A percentile compares a stretch with the other conserved stretches of the same genome.
Evolutionary conservation across 2,113 vertebrate genomes (phyloP).

Genomic region (Xyrauchen texanus): DNA sequence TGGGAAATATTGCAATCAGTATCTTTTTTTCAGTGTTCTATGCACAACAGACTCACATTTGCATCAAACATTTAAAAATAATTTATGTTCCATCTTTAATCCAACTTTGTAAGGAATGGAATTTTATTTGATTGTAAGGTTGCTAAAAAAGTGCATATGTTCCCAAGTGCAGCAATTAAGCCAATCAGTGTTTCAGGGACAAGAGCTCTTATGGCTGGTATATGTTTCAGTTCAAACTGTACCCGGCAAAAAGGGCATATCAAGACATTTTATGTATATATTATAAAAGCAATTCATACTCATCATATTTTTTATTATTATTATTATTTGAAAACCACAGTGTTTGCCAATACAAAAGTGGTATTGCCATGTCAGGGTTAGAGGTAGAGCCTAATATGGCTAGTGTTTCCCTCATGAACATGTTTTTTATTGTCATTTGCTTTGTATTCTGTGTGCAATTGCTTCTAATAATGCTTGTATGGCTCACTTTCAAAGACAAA

Average conservation of each 20-base stretch:
- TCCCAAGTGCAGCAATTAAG: slow-evolving; percentile 45
- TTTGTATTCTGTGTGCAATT: slow-evolving; percentile 50
- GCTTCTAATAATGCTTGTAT: slow-evolving; percentile 57
- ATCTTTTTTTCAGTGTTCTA: slow-evolving; percentile 66
- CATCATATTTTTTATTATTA: not conserved
- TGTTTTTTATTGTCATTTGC: slow-evolving; percentile 52
- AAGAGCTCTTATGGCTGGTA: slow-evolving; percentile 45
- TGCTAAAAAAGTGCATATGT: slow-evolving; percentile 57
- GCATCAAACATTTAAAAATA: slow-evolving; percentile 51
- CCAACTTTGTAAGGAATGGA: slow-evolving; percentile 11
- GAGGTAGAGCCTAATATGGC: slow-evolving; percentile 52
- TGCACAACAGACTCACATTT: slow-evolving; percentile 55
- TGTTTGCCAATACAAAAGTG: slow-evolving; percentile 53
- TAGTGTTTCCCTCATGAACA: slow-evolving; percentile 46
- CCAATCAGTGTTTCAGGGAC: slow-evolving; percentile 57
- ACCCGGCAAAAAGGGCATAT: slow-evolving; percentile 62
- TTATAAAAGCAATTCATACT: slow-evolving; percentile 47
- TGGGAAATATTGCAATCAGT: slow-evolving; percentile 52
- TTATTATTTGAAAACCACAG: slow-evolving; percentile 45
- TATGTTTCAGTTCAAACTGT: slow-evolving; percentile 46
- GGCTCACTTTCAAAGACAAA: slow-evolving; percentile 56
- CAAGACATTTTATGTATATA: slow-evolving; percentile 55
- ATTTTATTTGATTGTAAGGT: slow-evolving; percentile 30
- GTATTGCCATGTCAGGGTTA: slow-evolving; percentile 57
- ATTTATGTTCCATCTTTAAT: not conserved